These are phyloP conservation scores for Selenia dentaria DNA, from an alignment of 2,888 invertebrate genomes.

Conservation along the genomic window DNA sequence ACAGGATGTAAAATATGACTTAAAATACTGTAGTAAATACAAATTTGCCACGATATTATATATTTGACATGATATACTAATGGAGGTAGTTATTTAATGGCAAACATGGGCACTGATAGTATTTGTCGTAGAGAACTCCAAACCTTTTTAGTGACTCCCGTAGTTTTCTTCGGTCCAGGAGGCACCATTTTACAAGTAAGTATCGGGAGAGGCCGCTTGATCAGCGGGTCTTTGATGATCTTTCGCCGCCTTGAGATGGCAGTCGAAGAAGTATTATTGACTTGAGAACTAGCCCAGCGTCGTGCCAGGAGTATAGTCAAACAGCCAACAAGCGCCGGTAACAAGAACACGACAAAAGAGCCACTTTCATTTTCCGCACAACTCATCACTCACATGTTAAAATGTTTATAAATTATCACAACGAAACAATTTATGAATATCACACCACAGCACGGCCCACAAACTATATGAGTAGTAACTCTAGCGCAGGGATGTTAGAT, in stretches of 20 bases:
- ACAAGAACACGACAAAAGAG: conserved; percentile 83
- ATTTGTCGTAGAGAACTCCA: too few species aligned
- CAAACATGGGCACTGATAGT: too few species aligned
- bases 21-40: too few species aligned
- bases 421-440: conserved; percentile 45
- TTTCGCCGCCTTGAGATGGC: conserved; percentile 79
- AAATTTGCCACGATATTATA: too few species aligned
- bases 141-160: conserved; percentile 70
- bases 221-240: conserved; percentile 78
- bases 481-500: too few species aligned
- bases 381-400: conserved; percentile 85
- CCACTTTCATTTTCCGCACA: conserved; percentile 84
- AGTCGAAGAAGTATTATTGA: conserved; percentile 71
- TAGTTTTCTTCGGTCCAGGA: conserved; percentile 67
- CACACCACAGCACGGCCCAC: too few species aligned
- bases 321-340: conserved; percentile 81
- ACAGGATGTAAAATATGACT: too few species aligned
- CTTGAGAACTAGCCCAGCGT: conserved; percentile 79
- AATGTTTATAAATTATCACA: conserved; percentile 63
- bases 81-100: too few species aligned
- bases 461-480: too few species aligned
- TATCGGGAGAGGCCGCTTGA: conserved; percentile 73
- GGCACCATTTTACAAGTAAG: conserved; percentile 75
- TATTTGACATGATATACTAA: too few species aligned
- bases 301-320: conserved; percentile 79